Conservation (phyloP, 2,113 vertebrate genomes). For the Channa argus region DNA sequence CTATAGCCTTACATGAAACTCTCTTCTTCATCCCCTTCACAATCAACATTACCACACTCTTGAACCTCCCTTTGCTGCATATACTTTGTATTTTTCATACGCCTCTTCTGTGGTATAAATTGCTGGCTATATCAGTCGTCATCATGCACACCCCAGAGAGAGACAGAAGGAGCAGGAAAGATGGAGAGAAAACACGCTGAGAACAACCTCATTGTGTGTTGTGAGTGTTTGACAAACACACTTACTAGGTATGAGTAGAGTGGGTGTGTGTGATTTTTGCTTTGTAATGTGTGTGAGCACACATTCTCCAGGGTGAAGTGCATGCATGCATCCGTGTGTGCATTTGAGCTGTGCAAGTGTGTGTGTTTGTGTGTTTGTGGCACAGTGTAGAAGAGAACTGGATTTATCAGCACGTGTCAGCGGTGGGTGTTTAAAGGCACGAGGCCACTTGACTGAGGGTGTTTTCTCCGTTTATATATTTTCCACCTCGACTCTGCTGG, state of each 20-base stretch:
- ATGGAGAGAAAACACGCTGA: slow-evolving; percentile 65
- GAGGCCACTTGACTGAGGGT: slow-evolving; percentile 34
- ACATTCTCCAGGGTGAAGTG: slow-evolving; percentile 5
- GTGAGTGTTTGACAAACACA: slow-evolving; percentile 31
- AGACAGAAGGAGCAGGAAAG: slow-evolving; percentile 51
- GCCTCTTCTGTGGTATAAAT: slow-evolving; percentile 68
- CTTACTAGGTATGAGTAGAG: slow-evolving; percentile 14
- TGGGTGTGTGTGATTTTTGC: slow-evolving; percentile 32
- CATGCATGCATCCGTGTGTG: slow-evolving; percentile 4
- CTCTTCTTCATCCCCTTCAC: slow-evolving; percentile 27
- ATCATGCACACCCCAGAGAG: slow-evolving; percentile 65
- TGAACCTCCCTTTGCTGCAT: slow-evolving; percentile 59
- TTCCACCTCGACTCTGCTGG: slow-evolving; percentile 30
- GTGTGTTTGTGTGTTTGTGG: background rate
- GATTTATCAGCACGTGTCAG: slow-evolving; percentile 55
- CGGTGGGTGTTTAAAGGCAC: slow-evolving; percentile 55
- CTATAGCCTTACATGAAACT: slow-evolving; percentile 26
- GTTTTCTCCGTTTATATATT: slow-evolving; percentile 45
- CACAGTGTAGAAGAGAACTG: slow-evolving; percentile 9
- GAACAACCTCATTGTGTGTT: slow-evolving; percentile 47
- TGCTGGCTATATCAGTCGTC: slow-evolving; percentile 60
- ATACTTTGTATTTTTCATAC: slow-evolving; percentile 67
- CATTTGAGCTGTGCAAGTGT: background rate
- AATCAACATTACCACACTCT: slow-evolving; percentile 31
- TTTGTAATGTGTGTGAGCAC: slow-evolving; percentile 11